Base-by-base conservation (phyloP, 2,888 invertebrate genomes). In the Aphidius colemani region DNA sequence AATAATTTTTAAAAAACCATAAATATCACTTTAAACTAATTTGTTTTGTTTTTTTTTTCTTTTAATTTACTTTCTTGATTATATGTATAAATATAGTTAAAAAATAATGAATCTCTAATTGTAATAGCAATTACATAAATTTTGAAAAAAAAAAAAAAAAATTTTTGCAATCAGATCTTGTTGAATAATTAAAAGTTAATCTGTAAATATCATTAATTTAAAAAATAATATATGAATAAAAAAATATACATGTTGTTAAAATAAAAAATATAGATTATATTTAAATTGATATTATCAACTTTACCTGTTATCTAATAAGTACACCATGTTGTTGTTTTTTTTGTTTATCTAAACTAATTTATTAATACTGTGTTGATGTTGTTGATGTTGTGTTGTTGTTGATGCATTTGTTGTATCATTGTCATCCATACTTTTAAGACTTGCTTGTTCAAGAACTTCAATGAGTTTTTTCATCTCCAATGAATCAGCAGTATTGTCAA, bases 401-500 rank as follows among this genome's bases (percentile, higher is more conserved):
- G 30, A 30, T 30, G 30, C 30, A 5, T 5, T 30, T 30, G 30
- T 30, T 62, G 77, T 73, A 67, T 80, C 77, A 53, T 73, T 66
- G 62, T 80, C 80, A 11, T 80, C 80, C 65, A 75, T 72, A 60
- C 77, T 78, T 30, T 78, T 75, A 59, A 79, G 71, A 65, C 76
- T 80, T 60, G 80, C 80, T 67, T 80, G 80, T 66, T 80, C 80
- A 41, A 80, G 67, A 59, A 80, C 80, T 67, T 80, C 75, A 48
- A 80, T 72, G 41, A 80, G 72, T 58, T 80, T 80, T 56, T 79
- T 79, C 78, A 80, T 80, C 63, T 80, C 80, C 72, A 76, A 73
- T 48, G 80, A 79, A 67, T 80, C 80, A 3, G 78, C 73, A 7
- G 79, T 74, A 69, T 79, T 80, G 53, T 80, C 78, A 8, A 79